Evolutionary conservation across 2,797 vertebrate genomes (phyloP).

Genomic region (Hydrolagus colliei): DNA sequence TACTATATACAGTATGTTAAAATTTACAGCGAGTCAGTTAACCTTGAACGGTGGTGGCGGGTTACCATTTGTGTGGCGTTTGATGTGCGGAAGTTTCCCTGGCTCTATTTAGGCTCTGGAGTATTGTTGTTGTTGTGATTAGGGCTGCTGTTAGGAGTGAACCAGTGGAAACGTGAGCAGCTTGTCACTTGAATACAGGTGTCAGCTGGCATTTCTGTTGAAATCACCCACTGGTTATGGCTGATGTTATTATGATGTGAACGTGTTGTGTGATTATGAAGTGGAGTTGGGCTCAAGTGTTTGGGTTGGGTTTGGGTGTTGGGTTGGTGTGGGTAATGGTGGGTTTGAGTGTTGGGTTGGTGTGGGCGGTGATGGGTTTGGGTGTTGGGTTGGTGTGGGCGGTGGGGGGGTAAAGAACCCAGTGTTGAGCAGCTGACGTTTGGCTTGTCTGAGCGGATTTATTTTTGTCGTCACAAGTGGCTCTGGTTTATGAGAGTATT

Average conservation of each 20-base stretch:
- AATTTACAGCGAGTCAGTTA: background rate
- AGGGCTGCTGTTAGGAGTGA: background rate
- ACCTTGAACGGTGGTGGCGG: background rate
- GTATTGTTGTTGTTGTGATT: background rate
- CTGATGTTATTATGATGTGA: background rate
- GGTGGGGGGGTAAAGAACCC: background rate
- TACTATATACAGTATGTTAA: background rate
- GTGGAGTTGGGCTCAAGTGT: background rate
- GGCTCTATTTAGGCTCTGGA: background rate
- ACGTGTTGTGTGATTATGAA: background rate
- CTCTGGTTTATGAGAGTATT: conserved; percentile 3
- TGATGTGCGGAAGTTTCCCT: background rate
- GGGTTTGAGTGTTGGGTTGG: too few relatives aligned
- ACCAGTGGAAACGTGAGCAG: background rate
- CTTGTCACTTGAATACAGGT: background rate
- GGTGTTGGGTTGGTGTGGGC: background rate
- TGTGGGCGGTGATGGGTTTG: background rate
- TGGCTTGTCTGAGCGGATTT: background rate
- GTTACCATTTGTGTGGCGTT: background rate
- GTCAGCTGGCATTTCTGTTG: background rate
- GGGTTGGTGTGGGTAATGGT: too few relatives aligned
- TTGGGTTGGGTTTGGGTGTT: too few relatives aligned
- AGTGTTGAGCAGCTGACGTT: background rate
- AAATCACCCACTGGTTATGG: background rate
- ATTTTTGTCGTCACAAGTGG: background rate